Evolutionary conservation across 2,888 invertebrate genomes (phyloP), one percentile per base, ranked within the genome.

Genomic region (Galerucella calmariensis): DNA sequence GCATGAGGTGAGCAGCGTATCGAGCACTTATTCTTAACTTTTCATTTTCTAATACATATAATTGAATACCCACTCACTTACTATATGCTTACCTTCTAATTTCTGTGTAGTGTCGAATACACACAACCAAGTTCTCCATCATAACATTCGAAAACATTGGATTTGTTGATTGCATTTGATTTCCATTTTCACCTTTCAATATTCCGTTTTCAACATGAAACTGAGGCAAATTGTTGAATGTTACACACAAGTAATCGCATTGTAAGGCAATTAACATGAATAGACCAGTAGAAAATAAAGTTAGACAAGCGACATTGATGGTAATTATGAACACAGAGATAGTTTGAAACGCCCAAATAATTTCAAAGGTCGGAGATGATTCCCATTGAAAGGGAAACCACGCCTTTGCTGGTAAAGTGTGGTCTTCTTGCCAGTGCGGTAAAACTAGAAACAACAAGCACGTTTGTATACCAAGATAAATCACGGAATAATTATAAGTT

Each of bases 241-340:
- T 76, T 0, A 53, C 11, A 56, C 73, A 63, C 41, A 78, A 56
- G 41, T 67, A 70, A 41, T 78, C 78, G 48, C 78, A 78, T 53
- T 78, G 78, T 27, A 78, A 59, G 6, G 76, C 76, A 46, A 78
- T 71, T 24, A 75, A 73, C 69, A 76, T 75, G 20, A 76, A 12
- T 10, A 78, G 41, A 58, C 66, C 69, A 46, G 67, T 56, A 12
- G 69, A 69, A 72, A 76, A 78, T 6, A 70, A 67, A 61, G 71
- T 73, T 41, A 76, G 6, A 35, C 72, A 73, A 5, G 73, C 61
- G 35, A 78, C 9, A 3, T 56, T 66, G 14, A 69, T 72, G 67
- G 69, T 75, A 10, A 56, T 56, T 8, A 56, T 56, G 16, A 56
- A 9, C 27, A 78, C 35, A 9, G 68, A 59, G 8, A 76, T 73